Conservation (phyloP, 92 coral and sea anemone genomes). For the Porites rus region DNA sequence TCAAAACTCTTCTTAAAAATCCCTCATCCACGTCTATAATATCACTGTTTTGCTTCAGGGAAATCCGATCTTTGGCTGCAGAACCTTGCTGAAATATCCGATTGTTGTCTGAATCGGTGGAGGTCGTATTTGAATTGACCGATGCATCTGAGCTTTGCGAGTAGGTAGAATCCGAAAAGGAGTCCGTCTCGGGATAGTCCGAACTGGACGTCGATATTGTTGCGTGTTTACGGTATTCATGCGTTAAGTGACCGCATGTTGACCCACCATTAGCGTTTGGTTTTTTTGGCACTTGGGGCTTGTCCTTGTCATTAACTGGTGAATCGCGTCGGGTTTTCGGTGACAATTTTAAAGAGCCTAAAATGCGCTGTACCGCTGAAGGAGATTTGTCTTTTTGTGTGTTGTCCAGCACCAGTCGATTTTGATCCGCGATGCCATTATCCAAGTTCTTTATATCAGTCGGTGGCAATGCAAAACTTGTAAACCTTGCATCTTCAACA, state of each 20-base stretch:
- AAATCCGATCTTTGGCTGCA: constrained; percentile 36
- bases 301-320: background rate
- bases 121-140: constrained; percentile 75
- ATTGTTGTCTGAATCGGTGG: constrained; percentile 80
- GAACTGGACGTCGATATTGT: constrained; percentile 37
- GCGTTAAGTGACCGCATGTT: constrained; percentile 40
- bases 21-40: constrained; percentile 78
- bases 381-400: constrained; percentile 14
- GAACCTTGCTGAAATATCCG: constrained; percentile 68
- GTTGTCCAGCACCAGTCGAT: background rate
- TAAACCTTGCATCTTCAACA: background rate
- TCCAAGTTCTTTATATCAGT: background rate
- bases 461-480: background rate
- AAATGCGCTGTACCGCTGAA: constrained; percentile 18
- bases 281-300: background rate
- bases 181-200: constrained; percentile 43
- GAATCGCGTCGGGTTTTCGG: constrained; percentile 1
- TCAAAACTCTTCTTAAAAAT: constrained; percentile 77
- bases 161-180: constrained; percentile 79
- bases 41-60: constrained; percentile 55
- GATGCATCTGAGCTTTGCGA: constrained; percentile 74
- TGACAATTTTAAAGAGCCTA: constrained; percentile 39
- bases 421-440: background rate
- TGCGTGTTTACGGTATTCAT: constrained; percentile 43
- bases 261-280: constrained; percentile 23